Conservation (phyloP, 2,888 invertebrate species). For the Aspidiotus destructor region DNA sequence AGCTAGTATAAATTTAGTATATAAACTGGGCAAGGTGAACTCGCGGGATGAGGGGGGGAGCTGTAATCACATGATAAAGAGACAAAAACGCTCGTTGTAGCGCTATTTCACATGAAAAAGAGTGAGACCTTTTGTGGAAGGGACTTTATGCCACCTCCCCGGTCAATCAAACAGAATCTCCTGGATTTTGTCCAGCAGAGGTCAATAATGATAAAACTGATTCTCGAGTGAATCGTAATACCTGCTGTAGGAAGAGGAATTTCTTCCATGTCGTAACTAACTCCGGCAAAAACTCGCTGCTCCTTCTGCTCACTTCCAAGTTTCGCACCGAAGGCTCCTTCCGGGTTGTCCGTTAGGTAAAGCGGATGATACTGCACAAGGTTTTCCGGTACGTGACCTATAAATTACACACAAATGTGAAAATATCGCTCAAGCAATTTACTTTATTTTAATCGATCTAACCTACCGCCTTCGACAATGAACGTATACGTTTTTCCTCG, state of each 20-base stretch:
- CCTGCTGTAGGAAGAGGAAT: constrained; percentile 71
- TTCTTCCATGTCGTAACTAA: constrained; percentile 63
- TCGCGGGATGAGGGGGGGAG: too few species aligned
- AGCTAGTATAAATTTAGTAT: too few species aligned
- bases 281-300: constrained; percentile 71
- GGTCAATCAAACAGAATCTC: too few species aligned
- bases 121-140: too few species aligned
- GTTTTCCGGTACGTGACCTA: constrained; percentile 16
- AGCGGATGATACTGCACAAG: constrained; percentile 68
- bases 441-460: background rate
- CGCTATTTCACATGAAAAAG: too few species aligned
- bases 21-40: too few species aligned
- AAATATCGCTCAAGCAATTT: background rate
- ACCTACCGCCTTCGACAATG: constrained; percentile 62
- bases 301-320: constrained; percentile 56
- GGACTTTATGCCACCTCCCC: too few species aligned
- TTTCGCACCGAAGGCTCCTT: constrained; percentile 79
- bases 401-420: background rate
- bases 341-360: constrained; percentile 76
- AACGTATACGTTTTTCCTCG: constrained; percentile 79
- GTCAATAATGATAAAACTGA: too few species aligned
- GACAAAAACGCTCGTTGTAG: too few species aligned
- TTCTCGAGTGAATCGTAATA: constrained; percentile 39
- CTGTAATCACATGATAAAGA: too few species aligned
- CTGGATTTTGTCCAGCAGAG: too few species aligned